Evolutionary conservation across 2,113 vertebrate species (phyloP).

Genomic region (Petaurus breviceps): DNA sequence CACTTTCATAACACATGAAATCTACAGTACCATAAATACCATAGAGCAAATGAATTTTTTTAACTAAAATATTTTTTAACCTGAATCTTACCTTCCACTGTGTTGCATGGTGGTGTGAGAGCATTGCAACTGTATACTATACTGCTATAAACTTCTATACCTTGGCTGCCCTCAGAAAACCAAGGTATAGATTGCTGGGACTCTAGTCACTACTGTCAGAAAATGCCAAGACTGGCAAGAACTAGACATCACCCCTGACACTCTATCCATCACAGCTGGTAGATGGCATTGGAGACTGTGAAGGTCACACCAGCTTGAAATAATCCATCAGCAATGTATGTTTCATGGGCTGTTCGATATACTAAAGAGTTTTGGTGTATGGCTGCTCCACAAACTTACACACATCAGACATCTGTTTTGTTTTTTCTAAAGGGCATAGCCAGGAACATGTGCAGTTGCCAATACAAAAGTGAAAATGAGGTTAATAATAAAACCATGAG

Average conservation of each 20-base stretch:
- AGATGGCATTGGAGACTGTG: background rate
- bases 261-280: background rate
- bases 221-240: background rate
- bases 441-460: background rate
- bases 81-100: background rate
- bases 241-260: background rate
- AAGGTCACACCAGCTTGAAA: background rate
- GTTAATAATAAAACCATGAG: background rate
- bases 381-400: background rate
- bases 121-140: background rate
- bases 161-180: background rate
- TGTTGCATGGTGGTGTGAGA: background rate
- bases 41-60: background rate
- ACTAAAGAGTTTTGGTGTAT: background rate
- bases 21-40: background rate
- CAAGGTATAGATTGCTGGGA: background rate
- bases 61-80: background rate
- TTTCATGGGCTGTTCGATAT: background rate
- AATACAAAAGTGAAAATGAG: background rate
- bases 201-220: background rate
- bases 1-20: background rate
- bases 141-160: background rate
- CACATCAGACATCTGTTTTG: background rate
- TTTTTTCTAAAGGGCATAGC: background rate
- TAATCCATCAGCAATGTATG: background rate